Evolutionary conservation across 1,140 invertebrate genomes (phyloP), one percentile per base, ranked within the genome.

Genomic region (Propsilocerus akamusi): DNA sequence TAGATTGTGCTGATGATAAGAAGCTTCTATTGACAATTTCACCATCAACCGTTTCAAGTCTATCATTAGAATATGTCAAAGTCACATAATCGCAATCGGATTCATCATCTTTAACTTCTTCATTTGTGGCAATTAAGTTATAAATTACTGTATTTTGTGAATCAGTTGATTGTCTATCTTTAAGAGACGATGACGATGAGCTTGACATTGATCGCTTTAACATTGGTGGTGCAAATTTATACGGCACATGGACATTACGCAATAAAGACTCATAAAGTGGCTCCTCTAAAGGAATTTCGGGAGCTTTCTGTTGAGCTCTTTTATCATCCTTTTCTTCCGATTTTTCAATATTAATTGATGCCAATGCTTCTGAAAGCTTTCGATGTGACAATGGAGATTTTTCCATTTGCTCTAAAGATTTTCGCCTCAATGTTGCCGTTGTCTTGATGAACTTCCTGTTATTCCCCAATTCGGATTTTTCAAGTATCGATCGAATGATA

Each of bases 221-320:
- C 4, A 62, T 52, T 1, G 34, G 10, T 0, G 63, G 63, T 0
- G 63, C 65, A 51, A 64, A 65, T 26, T 65, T 65, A 46, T 65
- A 65, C 1, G 63, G 63, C 6, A 65, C 63, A 47, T 65, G 63
- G 3, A 65, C 63, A 48, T 65, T 65, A 48, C 63, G 56, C 25
- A 64, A 50, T 25, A 65, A 30, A 2, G 60, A 57, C 50, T 65
- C 63, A 47, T 65, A 65, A 25, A 65, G 59, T 37, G 59, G 63
- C 26, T 65, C 63, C 5, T 88, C 82, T 12, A 83, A 77, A 22
- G 90, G 84, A 25, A 91, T 87, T 58, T 65, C 58, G 0, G 61
- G 59, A 55, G 64, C 63, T 7, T 63, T 52, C 47, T 59, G 60
- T 0, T 56, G 23, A 2, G 12, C 14, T 34, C 24, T 23, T 49